These are phyloP conservation scores for Eupithecia abbreviata DNA, from an alignment of 2,888 invertebrate species.

Conservation along the genomic window DNA sequence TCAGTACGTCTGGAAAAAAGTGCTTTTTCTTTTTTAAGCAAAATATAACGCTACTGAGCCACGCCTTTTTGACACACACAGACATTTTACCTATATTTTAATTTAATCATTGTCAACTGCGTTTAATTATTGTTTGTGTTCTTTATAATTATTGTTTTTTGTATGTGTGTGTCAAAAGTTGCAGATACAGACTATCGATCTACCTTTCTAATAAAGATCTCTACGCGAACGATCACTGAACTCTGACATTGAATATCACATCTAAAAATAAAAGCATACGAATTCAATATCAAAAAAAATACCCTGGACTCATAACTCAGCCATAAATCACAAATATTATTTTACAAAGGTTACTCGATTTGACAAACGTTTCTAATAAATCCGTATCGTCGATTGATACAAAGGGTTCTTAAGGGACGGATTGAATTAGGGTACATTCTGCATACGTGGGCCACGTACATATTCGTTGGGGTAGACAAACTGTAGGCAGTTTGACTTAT, in stretches of 20 bases:
- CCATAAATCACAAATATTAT: slow-evolving; percentile 22
- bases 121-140: no score
- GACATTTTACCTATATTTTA: no score
- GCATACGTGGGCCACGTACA: background rate
- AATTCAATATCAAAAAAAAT: slow-evolving; percentile 10
- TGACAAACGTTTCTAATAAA: slow-evolving; percentile 28
- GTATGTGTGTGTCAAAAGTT: no score
- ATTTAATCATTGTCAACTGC: no score
- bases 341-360: slow-evolving; percentile 24
- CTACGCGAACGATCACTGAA: background rate
- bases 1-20: no score
- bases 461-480: no score
- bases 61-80: no score
- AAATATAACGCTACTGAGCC: no score
- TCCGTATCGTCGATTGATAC: slow-evolving; percentile 20
- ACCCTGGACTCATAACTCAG: slow-evolving; percentile 15
- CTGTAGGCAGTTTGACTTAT: no score
- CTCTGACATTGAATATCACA: slow-evolving; percentile 20
- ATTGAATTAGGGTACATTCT: slow-evolving; percentile 21
- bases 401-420: slow-evolving; percentile 5
- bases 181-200: no score
- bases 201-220: background rate
- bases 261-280: slow-evolving; percentile 12
- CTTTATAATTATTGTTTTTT: no score
- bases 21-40: no score